Evolutionary conservation across 2,888 invertebrate species (phyloP), one percentile per base, ranked within the genome.

Genomic region (Poecilus cupreus): DNA sequence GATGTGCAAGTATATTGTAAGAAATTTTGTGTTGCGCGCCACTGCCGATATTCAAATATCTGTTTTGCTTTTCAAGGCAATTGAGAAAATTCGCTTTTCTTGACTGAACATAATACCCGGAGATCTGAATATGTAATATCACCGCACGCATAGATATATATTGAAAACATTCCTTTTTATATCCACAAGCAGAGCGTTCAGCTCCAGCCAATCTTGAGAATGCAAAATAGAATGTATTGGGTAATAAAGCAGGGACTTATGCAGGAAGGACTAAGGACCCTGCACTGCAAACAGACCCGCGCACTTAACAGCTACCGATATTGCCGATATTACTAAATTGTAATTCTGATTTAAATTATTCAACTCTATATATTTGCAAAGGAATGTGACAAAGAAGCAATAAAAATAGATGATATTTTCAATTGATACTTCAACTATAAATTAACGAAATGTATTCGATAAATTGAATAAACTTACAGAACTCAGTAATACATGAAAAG

Each of bases 61-160:
- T 75, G 75, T 75, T 75, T 75, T 26, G 51, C 75, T 75, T 75
- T 75, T 75, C 75, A 75, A 49, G 75, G 75, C 75, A 75, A 75
- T 75, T 75, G 75, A 75, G 75, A 75, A 77, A 77, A 77, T 77
- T 77, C 77, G 60, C 77, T 77, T 77, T 77, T 77, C 77, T 75
- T 77, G 77, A 77, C 60, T 77, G 77, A 39, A 64, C 77, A 77
- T 77, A 77, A 77, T 77, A 77, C 77, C 43, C 77, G 8, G 20
- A 57, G 77, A 77, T 60, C 60, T 77, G 77, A 77, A 77, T 77
- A 77, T 77, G 77, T 77, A 77, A 77, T 77, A 77, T 77, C 43
- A 26, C 51, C 49, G 51, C 26, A 51, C 51, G 49, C 75, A 51
- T 32, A 78, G 64, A 64, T 78, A 78, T 60, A 77, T 77, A 77